Conservation (phyloP, 2,888 invertebrate genomes). For the Thalpophila matura region DNA sequence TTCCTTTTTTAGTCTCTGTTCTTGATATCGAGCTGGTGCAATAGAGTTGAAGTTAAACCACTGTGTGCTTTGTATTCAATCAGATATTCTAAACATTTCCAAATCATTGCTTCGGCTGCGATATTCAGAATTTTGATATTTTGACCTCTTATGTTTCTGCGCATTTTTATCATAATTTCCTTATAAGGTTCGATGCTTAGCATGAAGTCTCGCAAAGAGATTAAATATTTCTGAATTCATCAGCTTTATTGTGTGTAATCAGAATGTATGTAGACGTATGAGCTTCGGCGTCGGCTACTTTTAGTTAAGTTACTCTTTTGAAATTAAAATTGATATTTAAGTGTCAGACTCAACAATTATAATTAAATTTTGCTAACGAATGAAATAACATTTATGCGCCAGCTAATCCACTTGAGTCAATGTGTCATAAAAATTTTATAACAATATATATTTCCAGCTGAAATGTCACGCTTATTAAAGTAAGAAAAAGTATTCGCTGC, state of each 20-base stretch:
- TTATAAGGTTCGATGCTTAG: no score
- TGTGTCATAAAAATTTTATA: slow-evolving; percentile 34
- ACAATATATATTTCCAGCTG: slow-evolving; percentile 48
- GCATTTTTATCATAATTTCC: no score
- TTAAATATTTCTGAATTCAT: no score
- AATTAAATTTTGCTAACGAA: background rate
- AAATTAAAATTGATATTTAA: background rate
- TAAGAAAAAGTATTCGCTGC: slow-evolving; percentile 52
- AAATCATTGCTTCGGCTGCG: background rate
- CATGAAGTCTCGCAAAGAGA: no score
- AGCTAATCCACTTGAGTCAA: slow-evolving; percentile 9
- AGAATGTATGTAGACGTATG: no score
- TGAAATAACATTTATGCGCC: background rate
- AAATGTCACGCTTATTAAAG: slow-evolving; percentile 49
- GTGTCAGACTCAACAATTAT: background rate
- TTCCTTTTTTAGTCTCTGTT: slow-evolving; percentile 37
- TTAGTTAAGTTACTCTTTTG: no score
- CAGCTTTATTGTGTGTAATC: no score
- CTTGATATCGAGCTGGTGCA: slow-evolving; percentile 17
- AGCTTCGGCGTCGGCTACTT: no score
- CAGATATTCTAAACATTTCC: slow-evolving; percentile 15
- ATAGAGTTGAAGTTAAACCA: slow-evolving; percentile 8
- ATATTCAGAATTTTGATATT: slow-evolving; percentile 1
- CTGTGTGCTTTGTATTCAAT: slow-evolving; percentile 18
- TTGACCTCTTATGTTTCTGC: background rate